phyloP scores from a whole-genome alignment of 2,888 invertebrate species.

The Marasmarcha lunaedactyla region DNA sequence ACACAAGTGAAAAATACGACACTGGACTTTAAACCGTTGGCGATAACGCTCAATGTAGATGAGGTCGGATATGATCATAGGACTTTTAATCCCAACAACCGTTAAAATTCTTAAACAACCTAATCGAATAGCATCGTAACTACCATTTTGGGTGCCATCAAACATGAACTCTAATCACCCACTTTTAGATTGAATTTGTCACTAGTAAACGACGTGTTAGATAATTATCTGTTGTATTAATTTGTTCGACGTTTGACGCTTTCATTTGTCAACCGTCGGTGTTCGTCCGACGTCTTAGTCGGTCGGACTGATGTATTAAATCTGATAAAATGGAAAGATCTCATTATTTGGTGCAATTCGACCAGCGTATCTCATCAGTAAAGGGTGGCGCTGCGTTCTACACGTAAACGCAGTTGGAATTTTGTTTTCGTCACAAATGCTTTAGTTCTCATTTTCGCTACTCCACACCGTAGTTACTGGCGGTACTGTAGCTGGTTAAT shows the following conservation, averaged over 20 bases:
- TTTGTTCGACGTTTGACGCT: slow-evolving; percentile 28
- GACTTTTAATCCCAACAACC: too few species aligned
- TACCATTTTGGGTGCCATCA: too few species aligned
- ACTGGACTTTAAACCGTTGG: too few species aligned
- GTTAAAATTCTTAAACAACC: too few species aligned
- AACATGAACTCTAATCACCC: slow-evolving; percentile 4
- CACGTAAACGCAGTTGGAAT: too few species aligned
- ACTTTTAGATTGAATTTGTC: background rate
- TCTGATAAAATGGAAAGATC: slow-evolving; percentile 26
- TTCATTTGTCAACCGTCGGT: slow-evolving; percentile 32
- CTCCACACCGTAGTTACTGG: slow-evolving; percentile 19
- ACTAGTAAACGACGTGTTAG: slow-evolving; percentile 14
- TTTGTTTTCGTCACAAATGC: too few species aligned
- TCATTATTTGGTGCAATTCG: slow-evolving; percentile 25
- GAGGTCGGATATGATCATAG: too few species aligned
- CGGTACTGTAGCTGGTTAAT: slow-evolving; percentile 1
- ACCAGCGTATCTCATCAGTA: too few species aligned
- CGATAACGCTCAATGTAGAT: too few species aligned
- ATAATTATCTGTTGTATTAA: slow-evolving; percentile 37
- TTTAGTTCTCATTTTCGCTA: slow-evolving; percentile 28
- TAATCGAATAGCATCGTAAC: too few species aligned
- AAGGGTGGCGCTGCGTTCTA: too few species aligned
- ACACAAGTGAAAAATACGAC: background rate
- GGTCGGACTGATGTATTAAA: slow-evolving; percentile 38
- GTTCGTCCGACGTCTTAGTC: slow-evolving; percentile 25